These are phyloP conservation scores for Glyphotaelius pellucidus DNA, from an alignment of 2,888 invertebrate species.

Conservation along the genomic window DNA sequence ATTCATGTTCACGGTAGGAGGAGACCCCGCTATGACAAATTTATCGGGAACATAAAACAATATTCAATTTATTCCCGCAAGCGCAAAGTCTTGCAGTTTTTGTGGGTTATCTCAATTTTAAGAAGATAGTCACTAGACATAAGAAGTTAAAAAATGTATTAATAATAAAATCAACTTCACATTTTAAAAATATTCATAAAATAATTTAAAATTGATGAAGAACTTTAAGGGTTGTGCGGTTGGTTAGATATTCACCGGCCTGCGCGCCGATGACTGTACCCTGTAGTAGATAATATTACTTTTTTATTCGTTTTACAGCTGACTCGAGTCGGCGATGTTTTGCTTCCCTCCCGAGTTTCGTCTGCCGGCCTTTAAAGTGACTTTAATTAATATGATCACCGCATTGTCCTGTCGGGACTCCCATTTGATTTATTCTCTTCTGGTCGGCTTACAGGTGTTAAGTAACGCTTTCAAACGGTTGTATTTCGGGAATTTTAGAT, in stretches of 20 bases:
- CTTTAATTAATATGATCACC: conserved; percentile 60
- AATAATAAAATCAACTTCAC: too few species aligned
- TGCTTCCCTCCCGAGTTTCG: conserved; percentile 43
- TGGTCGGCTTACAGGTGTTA: conserved; percentile 59
- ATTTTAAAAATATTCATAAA: neutral
- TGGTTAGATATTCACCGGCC: neutral
- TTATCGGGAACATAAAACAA: too few species aligned
- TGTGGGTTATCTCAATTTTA: too few species aligned
- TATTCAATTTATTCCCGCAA: too few species aligned
- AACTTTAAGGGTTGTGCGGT: neutral
- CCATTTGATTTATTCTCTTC: conserved; percentile 58
- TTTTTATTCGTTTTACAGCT: neutral
- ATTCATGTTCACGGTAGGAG: too few species aligned
- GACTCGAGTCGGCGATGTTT: conserved; percentile 38
- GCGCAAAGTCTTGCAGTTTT: too few species aligned
- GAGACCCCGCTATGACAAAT: too few species aligned
- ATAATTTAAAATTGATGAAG: neutral
- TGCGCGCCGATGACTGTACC: neutral
- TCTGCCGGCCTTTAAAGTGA: conserved; percentile 38
- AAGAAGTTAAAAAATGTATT: too few species aligned
- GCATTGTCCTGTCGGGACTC: conserved; percentile 59
- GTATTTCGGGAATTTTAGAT: neutral
- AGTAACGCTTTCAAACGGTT: conserved; percentile 46
- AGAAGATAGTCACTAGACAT: too few species aligned
- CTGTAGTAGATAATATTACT: neutral